Base-by-base conservation (phyloP, 2,113 vertebrate species). In the Syngnathus floridae region DNA sequence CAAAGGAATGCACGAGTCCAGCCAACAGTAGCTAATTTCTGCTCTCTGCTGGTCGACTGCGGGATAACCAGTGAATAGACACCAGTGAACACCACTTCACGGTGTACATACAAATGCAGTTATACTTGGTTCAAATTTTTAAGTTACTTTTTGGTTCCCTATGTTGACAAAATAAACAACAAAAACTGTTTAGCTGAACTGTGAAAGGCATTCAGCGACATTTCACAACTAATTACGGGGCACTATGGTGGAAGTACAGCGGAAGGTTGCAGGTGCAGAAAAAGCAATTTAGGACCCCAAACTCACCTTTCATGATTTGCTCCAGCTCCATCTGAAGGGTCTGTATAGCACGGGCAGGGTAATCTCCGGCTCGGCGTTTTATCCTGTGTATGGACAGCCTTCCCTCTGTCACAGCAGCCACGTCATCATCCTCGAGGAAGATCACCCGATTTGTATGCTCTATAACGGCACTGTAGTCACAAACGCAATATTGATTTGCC, bases 271-370 rank as follows among this genome's bases (percentile, higher is more conserved):
- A 51, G 19, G 26, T 31, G 26, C 26, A 31, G 35, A 61, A n/a
- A 19, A 22, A 26, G 51, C 46, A 49, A 64, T 37, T 4, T 46
- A 51, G n/a, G 46, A 60, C 54, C 35, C 26, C 65, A 10, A 19
- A 65, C 80, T 87, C 71, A 98, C 97, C 97, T 86, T 97, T 99
- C 97, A 99, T 98, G 76, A 99, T 98, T 74, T 99, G 95, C 91
- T 99, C 94, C 5, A 99, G 92, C 62, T 99, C 96, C 95, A 99
- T 96, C 91, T 98, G 95, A 75, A 99, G 89, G 61, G 96, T 98
- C 74, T 99, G 95, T 71, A 99, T 95, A 10, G 95, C 96, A 0
- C 97, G 91, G 0, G 93, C 93, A 0, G 95, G 93, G 79, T 95
- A 95, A 74, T 99, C 97, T 0, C 93, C 95, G 0, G 90, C 94